phyloP scores from a whole-genome alignment of 2,888 invertebrate genomes.

The Rhabditoides inermis region DNA sequence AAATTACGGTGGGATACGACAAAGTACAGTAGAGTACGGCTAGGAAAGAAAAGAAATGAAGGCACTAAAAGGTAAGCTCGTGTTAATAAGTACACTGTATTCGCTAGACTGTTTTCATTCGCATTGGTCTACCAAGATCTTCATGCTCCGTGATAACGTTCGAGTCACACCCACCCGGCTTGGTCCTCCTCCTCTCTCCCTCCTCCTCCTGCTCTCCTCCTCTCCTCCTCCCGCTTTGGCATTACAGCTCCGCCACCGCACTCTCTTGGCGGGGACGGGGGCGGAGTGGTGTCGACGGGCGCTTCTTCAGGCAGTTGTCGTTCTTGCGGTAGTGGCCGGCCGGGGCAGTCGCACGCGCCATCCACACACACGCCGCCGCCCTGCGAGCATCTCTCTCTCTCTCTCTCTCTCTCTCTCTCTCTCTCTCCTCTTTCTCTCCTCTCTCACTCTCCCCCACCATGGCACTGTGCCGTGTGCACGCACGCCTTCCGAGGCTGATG shows the following conservation, averaged over 20 bases:
- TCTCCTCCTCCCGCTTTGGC: not conserved
- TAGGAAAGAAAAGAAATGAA: too few species aligned
- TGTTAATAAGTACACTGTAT: too few species aligned
- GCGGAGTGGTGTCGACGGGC: slow-evolving; percentile 1
- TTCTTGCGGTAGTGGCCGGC: slow-evolving; percentile 12
- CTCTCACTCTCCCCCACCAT: slow-evolving; percentile 19
- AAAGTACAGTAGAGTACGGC: too few species aligned
- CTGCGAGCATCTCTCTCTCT: slow-evolving; percentile 2
- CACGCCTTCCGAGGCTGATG: slow-evolving; percentile 27
- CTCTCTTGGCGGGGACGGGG: too few species aligned
- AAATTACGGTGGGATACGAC: too few species aligned
- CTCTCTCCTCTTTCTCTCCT: too few species aligned
- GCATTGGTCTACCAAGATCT: too few species aligned
- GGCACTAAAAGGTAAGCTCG: too few species aligned
- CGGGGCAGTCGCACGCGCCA: slow-evolving; percentile 11
- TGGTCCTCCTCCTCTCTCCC: too few species aligned
- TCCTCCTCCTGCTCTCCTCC: not conserved
- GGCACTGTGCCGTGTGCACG: slow-evolving; percentile 23
- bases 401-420: slow-evolving; percentile 6
- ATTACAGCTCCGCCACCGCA: not conserved
- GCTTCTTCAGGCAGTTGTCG: slow-evolving; percentile 3
- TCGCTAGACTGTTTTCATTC: too few species aligned
- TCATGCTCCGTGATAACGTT: too few species aligned
- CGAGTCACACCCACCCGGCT: too few species aligned
- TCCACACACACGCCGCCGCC: not conserved